Evolutionary conservation across 2,888 invertebrate genomes (phyloP).

Genomic region (Eumacrocentrus americanus): DNA sequence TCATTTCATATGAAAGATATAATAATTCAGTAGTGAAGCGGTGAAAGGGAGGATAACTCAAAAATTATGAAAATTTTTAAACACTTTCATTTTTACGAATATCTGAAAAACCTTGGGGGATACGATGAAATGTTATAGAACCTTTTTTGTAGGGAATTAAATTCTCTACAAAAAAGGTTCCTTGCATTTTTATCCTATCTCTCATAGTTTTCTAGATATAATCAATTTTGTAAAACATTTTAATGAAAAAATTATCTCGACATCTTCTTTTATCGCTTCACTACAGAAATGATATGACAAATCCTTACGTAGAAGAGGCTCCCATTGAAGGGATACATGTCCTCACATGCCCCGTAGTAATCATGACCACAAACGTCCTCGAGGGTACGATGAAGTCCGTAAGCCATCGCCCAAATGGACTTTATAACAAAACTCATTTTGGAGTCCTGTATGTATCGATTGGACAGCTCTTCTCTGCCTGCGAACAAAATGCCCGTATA

Average conservation of each 20-base stretch:
- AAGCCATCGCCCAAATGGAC: slow-evolving; percentile 77
- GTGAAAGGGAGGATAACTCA: too few relatives aligned
- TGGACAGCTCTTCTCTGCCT: slow-evolving; percentile 67
- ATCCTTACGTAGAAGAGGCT: neutral
- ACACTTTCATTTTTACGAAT: neutral
- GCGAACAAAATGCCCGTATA: slow-evolving; percentile 18
- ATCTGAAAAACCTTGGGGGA: too few relatives aligned
- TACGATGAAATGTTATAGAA: too few relatives aligned
- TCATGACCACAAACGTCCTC: slow-evolving; percentile 68
- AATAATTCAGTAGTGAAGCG: too few relatives aligned
- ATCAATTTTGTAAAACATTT: too few relatives aligned
- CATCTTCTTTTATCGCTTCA: too few relatives aligned
- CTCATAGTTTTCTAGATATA: neutral
- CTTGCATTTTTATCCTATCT: neutral
- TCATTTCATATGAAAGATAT: too few relatives aligned
- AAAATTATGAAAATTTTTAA: neutral
- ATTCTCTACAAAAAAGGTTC: neutral
- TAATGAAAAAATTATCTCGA: too few relatives aligned
- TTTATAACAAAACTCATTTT: slow-evolving; percentile 82
- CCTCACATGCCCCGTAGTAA: slow-evolving; percentile 66
- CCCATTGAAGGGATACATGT: slow-evolving; percentile 75
- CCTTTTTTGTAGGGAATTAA: neutral
- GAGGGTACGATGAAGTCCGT: slow-evolving; percentile 75
- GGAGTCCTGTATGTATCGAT: slow-evolving; percentile 73
- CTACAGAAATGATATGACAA: too few relatives aligned